Conservation (phyloP, 2,797 vertebrate genomes). For the Tokudaia tokunoshimensis region DNA sequence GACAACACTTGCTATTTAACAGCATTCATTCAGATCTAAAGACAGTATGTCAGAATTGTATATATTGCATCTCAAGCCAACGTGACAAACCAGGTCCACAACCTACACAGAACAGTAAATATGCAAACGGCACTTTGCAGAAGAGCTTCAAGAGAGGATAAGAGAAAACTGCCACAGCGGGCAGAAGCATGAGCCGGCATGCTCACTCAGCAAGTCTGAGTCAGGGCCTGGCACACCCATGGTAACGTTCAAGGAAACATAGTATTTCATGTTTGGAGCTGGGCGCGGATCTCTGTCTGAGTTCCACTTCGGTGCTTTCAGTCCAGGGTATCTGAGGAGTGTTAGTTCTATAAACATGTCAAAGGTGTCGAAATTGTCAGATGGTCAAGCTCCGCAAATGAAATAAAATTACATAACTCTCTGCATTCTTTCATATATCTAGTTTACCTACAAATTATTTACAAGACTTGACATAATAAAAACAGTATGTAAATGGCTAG, state of each 20-base stretch:
- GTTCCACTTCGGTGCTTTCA: background rate
- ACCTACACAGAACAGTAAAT: background rate
- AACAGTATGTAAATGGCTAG: background rate
- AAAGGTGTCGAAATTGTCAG: background rate
- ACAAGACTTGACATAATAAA: background rate
- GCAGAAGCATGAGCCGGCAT: background rate
- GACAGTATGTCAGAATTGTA: rapidly evolving
- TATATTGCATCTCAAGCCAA: background rate
- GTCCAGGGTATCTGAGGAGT: background rate
- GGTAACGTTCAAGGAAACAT: background rate
- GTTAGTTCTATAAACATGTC: background rate
- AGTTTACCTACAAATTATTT: background rate
- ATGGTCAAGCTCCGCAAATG: background rate
- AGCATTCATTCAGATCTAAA: background rate
- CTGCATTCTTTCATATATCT: background rate
- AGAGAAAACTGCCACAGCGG: background rate
- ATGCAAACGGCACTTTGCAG: background rate
- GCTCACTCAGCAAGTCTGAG: background rate
- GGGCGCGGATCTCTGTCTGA: rapidly evolving
- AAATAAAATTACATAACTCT: background rate
- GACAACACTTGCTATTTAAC: rapidly evolving
- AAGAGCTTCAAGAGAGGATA: background rate
- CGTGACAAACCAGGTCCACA: background rate
- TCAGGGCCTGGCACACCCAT: rapidly evolving
- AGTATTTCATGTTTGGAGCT: background rate